Conservation (phyloP, 2,888 invertebrate species). For the Platynereis dumerilii region DNA sequence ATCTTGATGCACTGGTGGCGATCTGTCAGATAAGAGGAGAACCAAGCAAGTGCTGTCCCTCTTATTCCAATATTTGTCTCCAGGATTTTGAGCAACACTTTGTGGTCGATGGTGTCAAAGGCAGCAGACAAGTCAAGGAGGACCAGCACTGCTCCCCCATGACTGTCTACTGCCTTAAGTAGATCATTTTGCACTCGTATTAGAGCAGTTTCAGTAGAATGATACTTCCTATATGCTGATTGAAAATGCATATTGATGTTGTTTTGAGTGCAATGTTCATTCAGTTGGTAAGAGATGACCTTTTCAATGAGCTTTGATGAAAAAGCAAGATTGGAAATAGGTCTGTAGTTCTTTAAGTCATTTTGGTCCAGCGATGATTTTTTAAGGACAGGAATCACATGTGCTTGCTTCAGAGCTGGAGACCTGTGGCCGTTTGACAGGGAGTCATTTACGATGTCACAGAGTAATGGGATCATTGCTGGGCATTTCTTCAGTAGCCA, state of each 20-base stretch:
- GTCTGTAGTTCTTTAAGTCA: constrained; percentile 11
- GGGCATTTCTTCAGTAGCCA: background rate
- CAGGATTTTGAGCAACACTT: background rate
- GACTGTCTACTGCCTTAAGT: background rate
- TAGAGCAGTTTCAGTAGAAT: constrained; percentile 8
- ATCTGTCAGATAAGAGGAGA: background rate
- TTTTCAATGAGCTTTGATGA: background rate
- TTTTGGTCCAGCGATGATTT: background rate
- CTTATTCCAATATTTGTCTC: background rate
- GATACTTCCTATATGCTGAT: constrained; percentile 6
- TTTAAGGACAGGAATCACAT: background rate
- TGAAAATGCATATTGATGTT: background rate
- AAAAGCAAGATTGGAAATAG: constrained; percentile 4
- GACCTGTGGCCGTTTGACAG: background rate
- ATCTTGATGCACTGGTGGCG: background rate
- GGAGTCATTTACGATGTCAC: background rate
- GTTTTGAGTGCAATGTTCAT: background rate
- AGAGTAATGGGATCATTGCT: background rate
- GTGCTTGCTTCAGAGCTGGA: background rate
- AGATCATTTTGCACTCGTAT: constrained; percentile 1
- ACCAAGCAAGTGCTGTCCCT: background rate
- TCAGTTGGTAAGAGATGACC: background rate
- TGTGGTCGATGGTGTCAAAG: constrained; percentile 3
- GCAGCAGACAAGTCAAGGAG: constrained; percentile 5
- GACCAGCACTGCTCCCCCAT: background rate